Evolutionary conservation across 2,797 vertebrate species (phyloP).

Genomic region (Danionella dracula): DNA sequence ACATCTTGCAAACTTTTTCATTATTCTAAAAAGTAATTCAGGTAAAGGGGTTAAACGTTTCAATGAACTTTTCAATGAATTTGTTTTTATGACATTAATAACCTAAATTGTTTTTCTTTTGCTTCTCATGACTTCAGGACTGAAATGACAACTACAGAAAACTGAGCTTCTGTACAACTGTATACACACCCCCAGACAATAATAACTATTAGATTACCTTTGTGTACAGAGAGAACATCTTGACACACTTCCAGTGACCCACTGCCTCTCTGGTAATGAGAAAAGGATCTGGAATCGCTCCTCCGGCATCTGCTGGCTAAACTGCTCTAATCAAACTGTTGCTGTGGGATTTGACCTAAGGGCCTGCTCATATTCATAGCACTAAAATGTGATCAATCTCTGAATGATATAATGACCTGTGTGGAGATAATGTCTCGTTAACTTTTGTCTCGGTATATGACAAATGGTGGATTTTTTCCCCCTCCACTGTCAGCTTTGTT

Average conservation of each 20-base stretch:
- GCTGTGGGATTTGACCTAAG: slow-evolving; percentile 15
- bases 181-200: no score
- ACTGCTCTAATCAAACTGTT: slow-evolving; percentile 12
- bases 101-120: no score
- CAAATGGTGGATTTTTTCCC: not conserved
- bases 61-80: no score
- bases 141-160: not conserved
- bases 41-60: no score
- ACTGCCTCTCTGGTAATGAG: not conserved
- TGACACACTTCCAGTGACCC: slow-evolving; percentile 30
- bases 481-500: not conserved
- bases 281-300: slow-evolving; percentile 11
- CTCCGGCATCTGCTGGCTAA: slow-evolving; percentile 5
- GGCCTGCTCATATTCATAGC: not conserved
- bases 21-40: no score
- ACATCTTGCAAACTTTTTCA: no score
- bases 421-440: slow-evolving; percentile 15
- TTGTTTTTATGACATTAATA: no score
- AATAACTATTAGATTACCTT: slow-evolving; percentile 18
- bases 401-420: slow-evolving; percentile 7
- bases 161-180: no score
- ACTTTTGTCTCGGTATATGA: not conserved
- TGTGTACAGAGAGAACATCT: slow-evolving; percentile 4
- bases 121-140: not conserved
- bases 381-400: slow-evolving; percentile 6